Evolutionary conservation across 2,888 invertebrate species (phyloP).

Genomic region (Apotomis betuletana): DNA sequence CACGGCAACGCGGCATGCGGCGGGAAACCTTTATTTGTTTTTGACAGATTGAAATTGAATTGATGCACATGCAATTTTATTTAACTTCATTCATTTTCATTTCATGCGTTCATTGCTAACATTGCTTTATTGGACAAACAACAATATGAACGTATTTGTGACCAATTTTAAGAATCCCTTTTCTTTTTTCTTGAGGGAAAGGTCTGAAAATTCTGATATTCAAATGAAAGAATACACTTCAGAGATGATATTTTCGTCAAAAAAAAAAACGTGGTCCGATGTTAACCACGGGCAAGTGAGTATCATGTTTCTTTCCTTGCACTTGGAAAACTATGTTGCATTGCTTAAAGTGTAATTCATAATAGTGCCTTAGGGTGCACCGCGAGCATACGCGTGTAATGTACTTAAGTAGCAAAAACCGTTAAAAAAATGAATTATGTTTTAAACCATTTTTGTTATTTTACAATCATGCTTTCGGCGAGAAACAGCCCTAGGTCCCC

Average conservation of each 20-base stretch:
- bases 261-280: constrained; percentile 43
- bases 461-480: too few species aligned
- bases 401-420: too few species aligned
- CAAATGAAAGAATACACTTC: constrained; percentile 11
- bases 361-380: too few species aligned
- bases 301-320: constrained; percentile 1
- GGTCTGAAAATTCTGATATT: constrained; percentile 21
- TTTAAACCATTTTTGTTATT: too few species aligned
- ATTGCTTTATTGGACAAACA: not conserved
- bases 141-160: constrained; percentile 54
- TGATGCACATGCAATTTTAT: not conserved
- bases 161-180: constrained; percentile 61
- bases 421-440: too few species aligned
- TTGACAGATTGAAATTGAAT: not conserved
- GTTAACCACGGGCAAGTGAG: constrained; percentile 62
- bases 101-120: too few species aligned
- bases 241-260: not conserved
- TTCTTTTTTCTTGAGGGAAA: constrained; percentile 51
- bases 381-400: too few species aligned
- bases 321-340: too few species aligned
- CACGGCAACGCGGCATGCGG: not conserved
- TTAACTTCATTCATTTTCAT: too few species aligned
- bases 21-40: not conserved
- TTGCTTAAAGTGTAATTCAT: too few species aligned
- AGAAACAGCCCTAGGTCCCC: too few species aligned